phyloP scores from a whole-genome alignment of 2,888 invertebrate genomes.

The Deilephila elpenor region DNA sequence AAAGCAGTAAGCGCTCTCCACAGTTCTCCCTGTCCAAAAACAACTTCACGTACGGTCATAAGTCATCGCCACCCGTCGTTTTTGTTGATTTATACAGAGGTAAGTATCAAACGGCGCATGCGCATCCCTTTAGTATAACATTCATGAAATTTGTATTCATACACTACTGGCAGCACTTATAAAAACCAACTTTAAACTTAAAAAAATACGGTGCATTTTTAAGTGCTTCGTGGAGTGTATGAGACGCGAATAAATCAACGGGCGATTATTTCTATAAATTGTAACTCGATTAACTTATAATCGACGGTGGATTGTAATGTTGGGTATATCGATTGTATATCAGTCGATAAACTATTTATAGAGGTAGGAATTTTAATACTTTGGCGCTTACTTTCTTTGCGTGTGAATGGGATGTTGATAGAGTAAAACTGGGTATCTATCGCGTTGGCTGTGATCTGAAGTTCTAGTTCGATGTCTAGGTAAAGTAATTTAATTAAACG shows the following conservation, averaged over 20 bases:
- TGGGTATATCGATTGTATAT: slow-evolving; percentile 47
- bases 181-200: slow-evolving; percentile 45
- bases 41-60: slow-evolving; percentile 69
- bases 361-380: slow-evolving; percentile 16
- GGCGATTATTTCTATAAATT: slow-evolving; percentile 83
- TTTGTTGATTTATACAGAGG: slow-evolving; percentile 83
- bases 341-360: slow-evolving; percentile 23
- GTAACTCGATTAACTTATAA: slow-evolving; percentile 83
- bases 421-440: no score
- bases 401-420: slow-evolving; percentile 6
- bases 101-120: slow-evolving; percentile 73
- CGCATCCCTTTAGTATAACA: slow-evolving; percentile 75
- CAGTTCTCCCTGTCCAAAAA: slow-evolving; percentile 51
- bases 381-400: slow-evolving; percentile 7
- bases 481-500: no score
- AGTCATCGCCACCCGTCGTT: slow-evolving; percentile 81
- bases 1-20: slow-evolving; percentile 46
- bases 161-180: slow-evolving; percentile 42
- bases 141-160: slow-evolving; percentile 77
- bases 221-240: slow-evolving; percentile 35
- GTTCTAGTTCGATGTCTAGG: not conserved
- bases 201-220: slow-evolving; percentile 40
- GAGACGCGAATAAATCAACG: slow-evolving; percentile 75
- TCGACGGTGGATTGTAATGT: slow-evolving; percentile 73
- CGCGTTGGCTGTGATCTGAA: not conserved